Evolutionary conservation across 2,797 vertebrate genomes (phyloP).

Genomic region (Lacerta bilineata): DNA sequence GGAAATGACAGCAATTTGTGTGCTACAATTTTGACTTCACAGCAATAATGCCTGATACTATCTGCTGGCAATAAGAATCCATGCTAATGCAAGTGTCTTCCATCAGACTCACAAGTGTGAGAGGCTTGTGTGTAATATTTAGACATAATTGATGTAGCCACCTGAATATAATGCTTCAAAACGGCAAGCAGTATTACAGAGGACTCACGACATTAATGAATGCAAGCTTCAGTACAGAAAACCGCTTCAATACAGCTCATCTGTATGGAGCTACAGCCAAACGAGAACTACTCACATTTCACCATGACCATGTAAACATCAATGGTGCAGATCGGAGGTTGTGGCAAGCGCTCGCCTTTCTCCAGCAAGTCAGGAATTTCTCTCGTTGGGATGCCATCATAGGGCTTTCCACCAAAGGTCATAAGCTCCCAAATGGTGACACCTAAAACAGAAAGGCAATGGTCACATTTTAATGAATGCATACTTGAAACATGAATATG

Average conservation of each 20-base stretch:
- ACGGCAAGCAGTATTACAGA: slow-evolving; percentile 17
- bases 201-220: background rate
- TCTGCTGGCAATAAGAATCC: slow-evolving; percentile 60
- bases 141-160: slow-evolving; percentile 35
- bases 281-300: slow-evolving; percentile 87
- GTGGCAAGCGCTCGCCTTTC: slow-evolving; percentile 95
- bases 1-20: slow-evolving; percentile 67
- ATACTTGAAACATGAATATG: background rate
- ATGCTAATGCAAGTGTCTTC: slow-evolving; percentile 40
- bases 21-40: slow-evolving; percentile 59
- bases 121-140: slow-evolving; percentile 24
- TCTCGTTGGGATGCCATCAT: slow-evolving; percentile 93
- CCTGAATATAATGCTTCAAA: slow-evolving; percentile 46
- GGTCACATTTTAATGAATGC: too few species aligned
- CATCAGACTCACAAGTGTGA: slow-evolving; percentile 38
- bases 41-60: slow-evolving; percentile 49
- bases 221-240: background rate
- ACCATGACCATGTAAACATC: slow-evolving; percentile 99
- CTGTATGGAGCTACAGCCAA: fast-evolving
- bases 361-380: slow-evolving; percentile 97
- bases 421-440: slow-evolving; percentile 99
- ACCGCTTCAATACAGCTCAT: background rate
- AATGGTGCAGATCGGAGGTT: slow-evolving; percentile 97
- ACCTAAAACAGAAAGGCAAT: slow-evolving; percentile 75
- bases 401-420: slow-evolving; percentile 98